Evolutionary conservation across 1,140 invertebrate genomes (phyloP).

Genomic region (Drosophila varians): DNA sequence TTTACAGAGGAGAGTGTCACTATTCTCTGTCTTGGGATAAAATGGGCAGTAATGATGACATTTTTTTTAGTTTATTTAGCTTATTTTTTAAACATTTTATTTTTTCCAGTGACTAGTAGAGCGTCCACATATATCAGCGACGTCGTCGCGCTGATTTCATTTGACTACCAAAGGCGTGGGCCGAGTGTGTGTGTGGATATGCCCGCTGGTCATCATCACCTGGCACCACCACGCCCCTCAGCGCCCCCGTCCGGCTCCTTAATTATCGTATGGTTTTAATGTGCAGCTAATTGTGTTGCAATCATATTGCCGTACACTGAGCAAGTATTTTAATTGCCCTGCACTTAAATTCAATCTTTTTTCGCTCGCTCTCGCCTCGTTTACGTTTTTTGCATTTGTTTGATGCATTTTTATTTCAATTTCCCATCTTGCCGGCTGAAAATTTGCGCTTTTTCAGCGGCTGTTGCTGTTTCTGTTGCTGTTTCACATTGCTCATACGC

Average conservation of each 20-base stretch:
- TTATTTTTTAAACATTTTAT: not conserved
- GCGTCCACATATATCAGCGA: conserved; percentile 58
- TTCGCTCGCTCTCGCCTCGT: conserved; percentile 23
- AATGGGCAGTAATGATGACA: too few species aligned
- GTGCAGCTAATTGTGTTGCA: conserved; percentile 83
- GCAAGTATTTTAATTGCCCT: conserved; percentile 71
- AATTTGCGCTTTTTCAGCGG: conserved; percentile 53
- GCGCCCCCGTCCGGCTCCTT: conserved; percentile 45
- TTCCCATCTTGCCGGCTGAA: conserved; percentile 20
- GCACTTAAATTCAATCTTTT: conserved; percentile 64
- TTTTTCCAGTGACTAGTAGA: conserved; percentile 10
- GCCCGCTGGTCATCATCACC: conserved; percentile 66
- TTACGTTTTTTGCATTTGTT: conserved; percentile 9
- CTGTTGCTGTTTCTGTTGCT: conserved; percentile 29
- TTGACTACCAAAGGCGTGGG: conserved; percentile 69
- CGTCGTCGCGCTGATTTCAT: conserved; percentile 79
- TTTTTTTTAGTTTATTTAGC: too few species aligned
- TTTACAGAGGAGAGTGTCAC: too few species aligned
- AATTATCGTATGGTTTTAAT: conserved; percentile 82
- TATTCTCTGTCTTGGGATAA: too few species aligned
- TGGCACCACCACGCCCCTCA: conserved; percentile 20
- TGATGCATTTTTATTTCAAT: conserved; percentile 20
- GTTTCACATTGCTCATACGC: conserved; percentile 73
- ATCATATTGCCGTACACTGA: conserved; percentile 67
- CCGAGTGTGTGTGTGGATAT: conserved; percentile 52